Base-by-base conservation (phyloP, 2,888 invertebrate genomes). In the Lithosia quadra region DNA sequence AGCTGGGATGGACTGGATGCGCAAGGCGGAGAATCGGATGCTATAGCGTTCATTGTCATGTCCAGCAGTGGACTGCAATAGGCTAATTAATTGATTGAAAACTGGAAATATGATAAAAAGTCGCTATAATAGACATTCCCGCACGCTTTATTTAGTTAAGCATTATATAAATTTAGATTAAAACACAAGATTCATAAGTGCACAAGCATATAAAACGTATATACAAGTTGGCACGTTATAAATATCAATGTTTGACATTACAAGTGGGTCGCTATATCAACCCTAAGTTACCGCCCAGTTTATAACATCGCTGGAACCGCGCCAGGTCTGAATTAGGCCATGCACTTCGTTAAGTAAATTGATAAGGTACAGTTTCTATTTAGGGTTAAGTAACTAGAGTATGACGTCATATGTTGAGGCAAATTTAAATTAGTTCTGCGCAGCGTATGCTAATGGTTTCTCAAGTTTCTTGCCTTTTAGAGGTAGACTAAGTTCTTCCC, bases 291-390 rank as follows among this genome's bases (percentile, higher is more conserved):
- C 64, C 62, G 56, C 67, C 22, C 39, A 66, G 74, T 78, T 83
- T 88, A 21, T 64, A 58, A 65, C 59, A 56, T 21, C 13, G 64
- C 49, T 71, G 88, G 89, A 80, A 68, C 66, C 18, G 24, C 68
- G 87, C 88, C 88, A 89, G 76, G 74, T 76, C 79, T 75, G 75
- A 88, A 89, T 88, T 88, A 87, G 88, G 83, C 79, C 87, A 83
- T 79, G 74, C 81, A 83, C 82, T 88, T 89, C 85, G 85, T 86
- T 88, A 85, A 81, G 79, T 83, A 83, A 88, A 89, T 88, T 88
- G 88, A 88, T 89, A 89, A 89, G 85, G 84, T 79, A 77, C 72
- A 67, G 71, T 75, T 74, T 75, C 71, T 80, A 76, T 81, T 85
- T 76, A 72, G 75, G 53, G 62, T 53, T 72, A 33, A 68, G 68